phyloP scores from a whole-genome alignment of 2,797 vertebrate species.

The Sebastolobus alascanus region DNA sequence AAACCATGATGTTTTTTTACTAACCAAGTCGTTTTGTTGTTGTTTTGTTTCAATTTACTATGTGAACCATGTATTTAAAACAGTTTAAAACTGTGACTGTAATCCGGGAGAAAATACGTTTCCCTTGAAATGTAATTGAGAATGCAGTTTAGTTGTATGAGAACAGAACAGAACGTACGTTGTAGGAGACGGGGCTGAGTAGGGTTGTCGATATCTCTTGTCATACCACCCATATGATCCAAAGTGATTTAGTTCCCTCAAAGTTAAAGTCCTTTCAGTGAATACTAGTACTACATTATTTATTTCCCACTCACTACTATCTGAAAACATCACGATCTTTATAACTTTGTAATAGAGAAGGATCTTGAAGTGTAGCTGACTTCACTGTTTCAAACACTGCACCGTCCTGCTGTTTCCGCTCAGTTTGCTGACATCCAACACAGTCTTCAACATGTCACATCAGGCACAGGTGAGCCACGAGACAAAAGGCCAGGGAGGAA shows the following conservation, averaged over 20 bases:
- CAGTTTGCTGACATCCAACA: conserved; percentile 13
- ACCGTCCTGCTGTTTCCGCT: not conserved
- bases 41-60: too few relatives aligned
- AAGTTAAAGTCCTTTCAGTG: not conserved
- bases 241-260: not conserved
- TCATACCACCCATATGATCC: too few relatives aligned
- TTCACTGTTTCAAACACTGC: not conserved
- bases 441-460: conserved; percentile 72
- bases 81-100: too few relatives aligned
- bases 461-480: conserved; percentile 51
- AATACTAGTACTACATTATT: not conserved
- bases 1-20: too few relatives aligned
- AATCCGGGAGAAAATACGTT: too few relatives aligned
- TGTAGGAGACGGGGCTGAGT: too few relatives aligned
- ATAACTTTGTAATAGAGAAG: not conserved
- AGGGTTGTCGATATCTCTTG: not conserved
- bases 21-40: too few relatives aligned
- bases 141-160: too few relatives aligned
- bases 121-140: too few relatives aligned
- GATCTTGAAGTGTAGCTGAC: not conserved
- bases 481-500: conserved; percentile 59
- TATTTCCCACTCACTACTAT: not conserved
- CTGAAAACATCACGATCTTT: not conserved
- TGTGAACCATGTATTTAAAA: too few relatives aligned
- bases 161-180: too few relatives aligned